Percentiles rank a stretch among this genome's conserved stretches.
These are phyloP conservation scores for Lasioglossum albipes DNA, from an alignment of 1,140 invertebrate species.

Conservation along the genomic window DNA sequence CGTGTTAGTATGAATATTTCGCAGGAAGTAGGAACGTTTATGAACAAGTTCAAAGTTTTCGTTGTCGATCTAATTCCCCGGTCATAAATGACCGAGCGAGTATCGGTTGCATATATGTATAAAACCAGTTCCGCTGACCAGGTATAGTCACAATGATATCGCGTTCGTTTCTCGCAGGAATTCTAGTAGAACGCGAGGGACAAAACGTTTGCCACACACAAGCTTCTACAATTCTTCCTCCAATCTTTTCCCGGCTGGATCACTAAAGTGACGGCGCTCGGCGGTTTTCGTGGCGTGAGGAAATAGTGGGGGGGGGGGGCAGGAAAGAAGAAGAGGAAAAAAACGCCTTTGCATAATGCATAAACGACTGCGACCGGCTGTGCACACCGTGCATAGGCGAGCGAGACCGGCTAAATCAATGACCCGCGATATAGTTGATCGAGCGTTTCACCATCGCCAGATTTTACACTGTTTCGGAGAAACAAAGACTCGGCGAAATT, in stretches of 20 bases:
- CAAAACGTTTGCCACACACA: slow-evolving; percentile 8
- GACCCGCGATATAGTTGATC: slow-evolving; percentile 55
- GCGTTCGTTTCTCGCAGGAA: not conserved
- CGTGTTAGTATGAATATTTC: no score
- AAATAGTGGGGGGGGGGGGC: no score
- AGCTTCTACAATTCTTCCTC: not conserved
- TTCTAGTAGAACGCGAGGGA: not conserved
- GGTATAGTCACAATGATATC: not conserved
- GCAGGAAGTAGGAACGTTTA: no score
- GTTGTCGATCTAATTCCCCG: no score
- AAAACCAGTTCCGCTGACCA: no score
- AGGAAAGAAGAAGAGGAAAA: no score
- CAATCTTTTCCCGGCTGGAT: not conserved
- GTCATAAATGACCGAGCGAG: no score
- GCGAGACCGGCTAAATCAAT: slow-evolving; percentile 58
- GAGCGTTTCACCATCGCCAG: slow-evolving; percentile 55
- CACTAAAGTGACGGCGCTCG: slow-evolving; percentile 19
- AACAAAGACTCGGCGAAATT: slow-evolving; percentile 19
- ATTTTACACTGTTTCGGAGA: slow-evolving; percentile 52
- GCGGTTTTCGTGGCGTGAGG: not conserved
- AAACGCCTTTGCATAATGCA: slow-evolving; percentile 56
- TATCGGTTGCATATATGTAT: no score
- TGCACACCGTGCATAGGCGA: slow-evolving; percentile 36
- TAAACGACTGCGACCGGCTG: slow-evolving; percentile 36
- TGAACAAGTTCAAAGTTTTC: no score